A percentile compares a stretch with the other conserved stretches of the same genome.
Conservation (phyloP, 2,888 invertebrate species). For the Cybosia mesomella region DNA sequence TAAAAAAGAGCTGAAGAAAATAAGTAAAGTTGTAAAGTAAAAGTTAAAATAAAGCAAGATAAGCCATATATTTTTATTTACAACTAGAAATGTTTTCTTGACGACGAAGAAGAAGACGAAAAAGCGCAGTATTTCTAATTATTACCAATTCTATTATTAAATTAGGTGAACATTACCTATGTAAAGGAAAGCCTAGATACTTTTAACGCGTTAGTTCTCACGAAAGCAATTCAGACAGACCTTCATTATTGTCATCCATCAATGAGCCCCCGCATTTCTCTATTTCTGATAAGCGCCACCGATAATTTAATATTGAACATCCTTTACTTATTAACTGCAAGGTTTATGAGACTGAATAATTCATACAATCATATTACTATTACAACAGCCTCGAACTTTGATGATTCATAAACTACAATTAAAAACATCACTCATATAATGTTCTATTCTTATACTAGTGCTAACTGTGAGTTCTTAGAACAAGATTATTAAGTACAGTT, state of each 20-base stretch:
- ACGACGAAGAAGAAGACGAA: not conserved
- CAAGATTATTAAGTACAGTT: conserved; percentile 55
- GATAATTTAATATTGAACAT: conserved; percentile 23
- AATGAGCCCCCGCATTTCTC: not conserved
- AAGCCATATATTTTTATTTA: not conserved
- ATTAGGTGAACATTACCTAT: too few species aligned
- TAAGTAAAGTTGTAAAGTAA: not conserved
- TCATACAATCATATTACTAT: conserved; percentile 27
- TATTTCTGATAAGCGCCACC: not conserved
- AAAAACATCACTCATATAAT: conserved; percentile 41
- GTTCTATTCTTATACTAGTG: conserved; percentile 55
- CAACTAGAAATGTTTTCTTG: not conserved
- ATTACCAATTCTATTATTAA: not conserved
- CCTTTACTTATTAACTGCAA: conserved; percentile 18
- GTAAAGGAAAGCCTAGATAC: too few species aligned
- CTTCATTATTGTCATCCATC: too few species aligned
- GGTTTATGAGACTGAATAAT: conserved; percentile 31
- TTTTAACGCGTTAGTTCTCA: too few species aligned
- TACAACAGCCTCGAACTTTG: conserved; percentile 16
- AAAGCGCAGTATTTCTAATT: not conserved
- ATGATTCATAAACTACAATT: conserved; percentile 42
- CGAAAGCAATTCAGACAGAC: too few species aligned
- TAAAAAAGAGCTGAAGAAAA: too few species aligned
- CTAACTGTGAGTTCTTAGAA: conserved; percentile 57
- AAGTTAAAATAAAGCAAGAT: not conserved